Base-by-base conservation (phyloP, 2,888 invertebrate species). In the Teleogryllus oceanicus region DNA sequence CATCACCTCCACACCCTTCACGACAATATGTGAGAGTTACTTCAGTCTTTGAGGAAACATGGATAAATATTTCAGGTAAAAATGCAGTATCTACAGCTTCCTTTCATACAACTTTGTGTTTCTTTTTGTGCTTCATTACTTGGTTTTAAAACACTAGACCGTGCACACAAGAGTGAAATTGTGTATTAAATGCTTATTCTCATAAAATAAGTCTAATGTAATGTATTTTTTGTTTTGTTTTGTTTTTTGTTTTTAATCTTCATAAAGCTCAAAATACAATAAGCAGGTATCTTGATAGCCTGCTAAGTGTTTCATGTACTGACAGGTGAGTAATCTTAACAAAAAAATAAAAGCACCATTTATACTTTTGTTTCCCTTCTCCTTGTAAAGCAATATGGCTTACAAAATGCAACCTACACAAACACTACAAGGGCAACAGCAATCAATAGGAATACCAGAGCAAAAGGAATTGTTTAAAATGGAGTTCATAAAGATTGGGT, bases 391-490 rank as follows among this genome's bases (percentile, higher is more conserved):
- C 76, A 74, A 74, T 74, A 49, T 79, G 76, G 50, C 74, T 62
- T 80, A 80, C 80, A 50, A 80, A 77, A 80, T 80, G 80, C 80
- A 80, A 77, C 79, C 79, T 80, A 80, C 80, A 80, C 79, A 80
- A 78, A 80, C 74, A 77, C 80, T 80, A 80, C 79, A 51, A 77
- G 78, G 78, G 78, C 75, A 75, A 80, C 80, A 80, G 80, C 80
- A 78, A 76, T 80, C 51, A 80, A 80, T 78, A 80, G 50, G 50
- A 50, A 78, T 75, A 77, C 80, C 50, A n/a, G 24, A 49, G 18
- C n/a, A 24, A 16, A 77, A 13, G 20, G 50, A 49, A n/a, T 37
- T 77, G 49, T 49, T n/a, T 4, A 77, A 77, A 77, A 77, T 16
- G 50, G 62, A 12, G n/a, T 62, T 62, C 13, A 62, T 11, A 37